These are phyloP conservation scores for Pristionchus japonicus DNA, from an alignment of 2,888 invertebrate species.

Conservation along the genomic window DNA sequence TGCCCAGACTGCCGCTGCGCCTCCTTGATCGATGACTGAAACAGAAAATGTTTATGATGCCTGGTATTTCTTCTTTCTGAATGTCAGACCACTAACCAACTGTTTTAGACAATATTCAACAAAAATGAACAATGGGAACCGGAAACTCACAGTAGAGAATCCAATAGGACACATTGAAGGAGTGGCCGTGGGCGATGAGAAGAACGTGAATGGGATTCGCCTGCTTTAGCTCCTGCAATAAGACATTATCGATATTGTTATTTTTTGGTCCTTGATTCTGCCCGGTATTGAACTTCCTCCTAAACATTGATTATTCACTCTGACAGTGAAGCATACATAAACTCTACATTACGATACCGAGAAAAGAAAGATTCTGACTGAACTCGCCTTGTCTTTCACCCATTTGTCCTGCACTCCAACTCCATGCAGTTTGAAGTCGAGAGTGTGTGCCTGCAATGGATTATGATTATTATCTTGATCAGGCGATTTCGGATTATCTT, in stretches of 20 bases:
- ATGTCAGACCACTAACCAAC: no score
- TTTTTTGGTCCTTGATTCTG: neutral
- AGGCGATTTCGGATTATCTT: no score
- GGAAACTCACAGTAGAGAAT: conserved; percentile 61
- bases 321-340: neutral
- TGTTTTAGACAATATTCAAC: no score
- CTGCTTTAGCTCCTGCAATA: conserved; percentile 52
- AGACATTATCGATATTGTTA: neutral
- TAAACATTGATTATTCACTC: no score
- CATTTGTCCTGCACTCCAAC: conserved; percentile 74
- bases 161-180: conserved; percentile 67
- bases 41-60: neutral
- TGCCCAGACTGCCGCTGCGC: conserved; percentile 69
- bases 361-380: neutral
- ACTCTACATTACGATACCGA: no score
- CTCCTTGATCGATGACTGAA: conserved; percentile 67
- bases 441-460: conserved; percentile 65
- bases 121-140: neutral
- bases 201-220: conserved; percentile 69
- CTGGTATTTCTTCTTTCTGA: neutral
- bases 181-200: conserved; percentile 68
- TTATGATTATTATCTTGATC: no score
- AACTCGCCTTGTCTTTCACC: conserved; percentile 63
- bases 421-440: conserved; percentile 66
- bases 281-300: no score